Evolutionary conservation across 2,113 vertebrate genomes (phyloP).

Genomic region (Lamprologus lemairii): DNA sequence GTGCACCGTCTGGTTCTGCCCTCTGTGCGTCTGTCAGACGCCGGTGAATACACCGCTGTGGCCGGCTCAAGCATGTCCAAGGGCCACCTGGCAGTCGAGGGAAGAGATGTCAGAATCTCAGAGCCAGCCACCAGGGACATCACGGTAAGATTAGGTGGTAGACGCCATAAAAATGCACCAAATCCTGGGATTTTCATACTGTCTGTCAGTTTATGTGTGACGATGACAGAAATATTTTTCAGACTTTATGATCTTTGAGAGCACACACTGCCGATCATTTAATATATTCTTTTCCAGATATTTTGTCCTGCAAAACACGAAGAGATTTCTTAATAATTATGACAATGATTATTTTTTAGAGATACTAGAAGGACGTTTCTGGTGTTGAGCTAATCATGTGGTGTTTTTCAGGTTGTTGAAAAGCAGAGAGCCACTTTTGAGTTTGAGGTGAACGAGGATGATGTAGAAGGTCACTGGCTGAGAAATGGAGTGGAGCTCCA

Average conservation of each 20-base stretch:
- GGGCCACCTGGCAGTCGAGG: constrained; percentile 81
- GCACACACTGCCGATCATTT: not conserved
- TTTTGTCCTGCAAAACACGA: not conserved
- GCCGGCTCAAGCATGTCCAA: constrained; percentile 91
- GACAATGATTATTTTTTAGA: not conserved
- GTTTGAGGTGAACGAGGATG: constrained; percentile 95
- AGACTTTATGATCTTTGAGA: too few relatives aligned
- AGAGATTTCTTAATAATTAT: not conserved
- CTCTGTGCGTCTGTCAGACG: constrained; percentile 82
- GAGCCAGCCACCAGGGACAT: constrained; percentile 73
- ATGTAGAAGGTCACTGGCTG: constrained; percentile 89
- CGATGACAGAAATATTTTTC: not conserved
- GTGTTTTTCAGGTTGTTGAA: constrained; percentile 80
- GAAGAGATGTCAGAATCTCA: constrained; percentile 85
- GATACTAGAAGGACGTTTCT: not conserved
- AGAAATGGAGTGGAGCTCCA: constrained; percentile 91
- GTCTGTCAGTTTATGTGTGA: not conserved
- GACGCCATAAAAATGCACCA: not conserved
- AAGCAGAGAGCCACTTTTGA: constrained; percentile 89
- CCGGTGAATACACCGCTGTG: constrained; percentile 86
- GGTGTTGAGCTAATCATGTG: not conserved
- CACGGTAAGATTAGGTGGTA: constrained; percentile 68
- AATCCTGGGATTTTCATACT: not conserved
- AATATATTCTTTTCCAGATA: not conserved
- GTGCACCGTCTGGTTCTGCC: constrained; percentile 86